Percentiles rank a stretch among this genome's conserved stretches.
These are phyloP conservation scores for Caerostris extrusa DNA, from an alignment of 1,140 invertebrate species.

Conservation along the genomic window DNA sequence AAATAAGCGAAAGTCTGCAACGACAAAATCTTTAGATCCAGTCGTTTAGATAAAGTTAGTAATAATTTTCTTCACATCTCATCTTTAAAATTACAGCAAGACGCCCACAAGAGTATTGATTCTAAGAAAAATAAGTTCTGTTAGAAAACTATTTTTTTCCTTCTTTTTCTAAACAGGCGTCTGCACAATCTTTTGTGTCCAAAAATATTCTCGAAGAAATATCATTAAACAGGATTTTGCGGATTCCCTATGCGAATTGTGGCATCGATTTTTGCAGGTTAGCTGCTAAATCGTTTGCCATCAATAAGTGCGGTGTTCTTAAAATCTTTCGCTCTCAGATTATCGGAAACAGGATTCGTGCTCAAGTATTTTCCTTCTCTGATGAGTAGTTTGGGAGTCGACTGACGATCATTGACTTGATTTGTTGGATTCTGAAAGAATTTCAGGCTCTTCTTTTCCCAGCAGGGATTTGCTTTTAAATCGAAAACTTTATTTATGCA, in stretches of 20 bases:
- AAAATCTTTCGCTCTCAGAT: neutral
- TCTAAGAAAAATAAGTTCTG: neutral
- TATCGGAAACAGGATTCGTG: slow-evolving; percentile 32
- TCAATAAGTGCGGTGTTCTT: neutral
- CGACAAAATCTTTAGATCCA: too few species aligned
- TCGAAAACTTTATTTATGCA: neutral
- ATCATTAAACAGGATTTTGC: neutral
- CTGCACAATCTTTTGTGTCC: neutral
- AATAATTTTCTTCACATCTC: neutral
- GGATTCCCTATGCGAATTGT: neutral
- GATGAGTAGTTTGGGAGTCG: slow-evolving; percentile 17
- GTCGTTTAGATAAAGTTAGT: too few species aligned
- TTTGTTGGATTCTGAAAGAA: slow-evolving; percentile 15
- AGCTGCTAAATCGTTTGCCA: neutral
- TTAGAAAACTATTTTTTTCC: neutral
- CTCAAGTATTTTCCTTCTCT: slow-evolving; percentile 27
- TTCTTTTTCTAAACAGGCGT: neutral
- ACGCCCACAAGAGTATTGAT: neutral
- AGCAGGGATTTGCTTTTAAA: neutral
- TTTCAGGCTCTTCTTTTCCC: neutral
- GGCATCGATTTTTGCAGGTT: slow-evolving; percentile 29
- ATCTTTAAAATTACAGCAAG: neutral
- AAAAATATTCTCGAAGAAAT: neutral
- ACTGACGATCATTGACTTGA: slow-evolving; percentile 15
- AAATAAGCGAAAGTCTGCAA: too few species aligned